These are phyloP conservation scores for Atherinosoma microstoma DNA, from an alignment of 2,797 vertebrate genomes.

Conservation along the genomic window DNA sequence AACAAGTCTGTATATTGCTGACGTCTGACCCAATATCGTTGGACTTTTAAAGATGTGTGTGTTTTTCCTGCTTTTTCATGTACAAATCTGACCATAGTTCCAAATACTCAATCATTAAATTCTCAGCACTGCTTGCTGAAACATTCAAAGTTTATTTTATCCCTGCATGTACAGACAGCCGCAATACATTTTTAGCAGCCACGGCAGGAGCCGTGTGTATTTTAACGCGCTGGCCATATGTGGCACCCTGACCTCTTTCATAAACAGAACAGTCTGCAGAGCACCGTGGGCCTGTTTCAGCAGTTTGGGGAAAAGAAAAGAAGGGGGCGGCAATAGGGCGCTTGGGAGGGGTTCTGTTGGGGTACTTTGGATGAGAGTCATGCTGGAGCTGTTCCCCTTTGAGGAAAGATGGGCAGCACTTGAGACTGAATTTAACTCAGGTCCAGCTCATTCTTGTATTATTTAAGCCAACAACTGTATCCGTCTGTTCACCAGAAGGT, in stretches of 20 bases:
- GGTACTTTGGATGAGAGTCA: slow-evolving; percentile 69
- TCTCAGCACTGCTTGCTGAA: slow-evolving; percentile 78
- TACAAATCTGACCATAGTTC: slow-evolving; percentile 81
- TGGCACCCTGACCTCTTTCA: slow-evolving; percentile 84
- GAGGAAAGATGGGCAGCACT: slow-evolving; percentile 76
- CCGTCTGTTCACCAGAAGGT: slow-evolving; percentile 80
- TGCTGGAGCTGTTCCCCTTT: slow-evolving; percentile 70
- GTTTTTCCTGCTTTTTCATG: slow-evolving; percentile 71
- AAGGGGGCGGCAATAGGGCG: slow-evolving; percentile 38
- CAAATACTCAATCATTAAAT: slow-evolving; percentile 87
- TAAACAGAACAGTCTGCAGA: slow-evolving; percentile 82
- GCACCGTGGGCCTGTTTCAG: slow-evolving; percentile 69
- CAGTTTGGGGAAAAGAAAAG: slow-evolving; percentile 59
- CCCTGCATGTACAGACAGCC: slow-evolving; percentile 85
- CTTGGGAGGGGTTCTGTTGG: slow-evolving; percentile 54
- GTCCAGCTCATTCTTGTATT: slow-evolving; percentile 73
- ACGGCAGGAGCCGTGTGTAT: slow-evolving; percentile 83
- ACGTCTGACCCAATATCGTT: slow-evolving; percentile 83
- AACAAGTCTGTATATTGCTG: slow-evolving; percentile 81
- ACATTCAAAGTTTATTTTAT: slow-evolving; percentile 87
- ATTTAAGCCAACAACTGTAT: slow-evolving; percentile 73
- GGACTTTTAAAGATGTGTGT: slow-evolving; percentile 73
- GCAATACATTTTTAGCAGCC: slow-evolving; percentile 85
- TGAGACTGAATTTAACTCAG: slow-evolving; percentile 75
- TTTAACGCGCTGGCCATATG: slow-evolving; percentile 85